Conservation (phyloP, 2,113 vertebrate genomes). For the Upupa epops region DNA sequence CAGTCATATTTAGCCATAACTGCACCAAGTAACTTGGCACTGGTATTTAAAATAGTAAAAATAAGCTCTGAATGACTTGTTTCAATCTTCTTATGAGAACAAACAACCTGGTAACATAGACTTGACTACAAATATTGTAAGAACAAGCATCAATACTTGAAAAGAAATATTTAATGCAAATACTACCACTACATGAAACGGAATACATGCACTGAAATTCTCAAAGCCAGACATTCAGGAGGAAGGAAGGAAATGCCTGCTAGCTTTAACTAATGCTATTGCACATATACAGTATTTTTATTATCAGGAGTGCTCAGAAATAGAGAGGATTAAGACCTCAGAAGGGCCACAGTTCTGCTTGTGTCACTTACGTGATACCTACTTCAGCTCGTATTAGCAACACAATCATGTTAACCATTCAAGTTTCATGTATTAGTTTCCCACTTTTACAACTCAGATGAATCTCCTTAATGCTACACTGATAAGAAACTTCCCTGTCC, state of each 20-base stretch:
- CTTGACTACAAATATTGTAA: not conserved
- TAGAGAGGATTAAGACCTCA: not conserved
- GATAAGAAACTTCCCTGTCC: not conserved
- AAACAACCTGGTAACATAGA: not conserved
- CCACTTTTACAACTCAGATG: not conserved
- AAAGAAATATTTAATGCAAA: not conserved
- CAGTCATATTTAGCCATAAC: not conserved
- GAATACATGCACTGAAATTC: not conserved
- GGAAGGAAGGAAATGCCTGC: not conserved
- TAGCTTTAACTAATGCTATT: not conserved
- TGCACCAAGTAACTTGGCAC: not conserved
- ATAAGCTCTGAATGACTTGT: not conserved
- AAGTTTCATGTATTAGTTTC: not conserved
- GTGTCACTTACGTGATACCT: accelerated
- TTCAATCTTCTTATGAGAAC: not conserved
- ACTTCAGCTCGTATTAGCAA: not conserved
- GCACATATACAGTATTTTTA: not conserved
- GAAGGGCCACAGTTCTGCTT: not conserved
- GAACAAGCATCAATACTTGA: not conserved
- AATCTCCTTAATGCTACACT: not conserved
- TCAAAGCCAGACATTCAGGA: not conserved
- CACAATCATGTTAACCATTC: not conserved
- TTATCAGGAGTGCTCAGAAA: not conserved
- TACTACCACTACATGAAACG: not conserved
- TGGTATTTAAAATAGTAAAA: not conserved